These are phyloP conservation scores for Sebastiscus albofasciatus DNA, from an alignment of 2,797 vertebrate species.

Conservation along the genomic window DNA sequence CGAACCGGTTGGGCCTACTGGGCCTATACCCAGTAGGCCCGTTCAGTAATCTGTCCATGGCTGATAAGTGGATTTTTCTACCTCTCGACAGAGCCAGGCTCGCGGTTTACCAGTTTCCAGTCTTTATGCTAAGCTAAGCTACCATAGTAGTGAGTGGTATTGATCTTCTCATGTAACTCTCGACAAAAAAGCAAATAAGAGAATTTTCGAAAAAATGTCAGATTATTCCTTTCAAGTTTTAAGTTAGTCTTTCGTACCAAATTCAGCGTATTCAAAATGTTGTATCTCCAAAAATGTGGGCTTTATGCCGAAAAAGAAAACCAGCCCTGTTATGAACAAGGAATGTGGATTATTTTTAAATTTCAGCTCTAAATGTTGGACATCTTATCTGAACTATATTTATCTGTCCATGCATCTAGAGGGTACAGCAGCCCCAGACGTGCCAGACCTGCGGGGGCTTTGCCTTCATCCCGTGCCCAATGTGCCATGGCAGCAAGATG, in stretches of 20 bases:
- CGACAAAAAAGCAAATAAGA: neutral
- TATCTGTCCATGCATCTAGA: conserved; percentile 73
- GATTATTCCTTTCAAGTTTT: neutral
- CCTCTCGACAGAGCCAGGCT: neutral
- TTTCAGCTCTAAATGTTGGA: neutral
- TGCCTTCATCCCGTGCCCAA: conserved; percentile 94
- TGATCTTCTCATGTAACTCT: neutral
- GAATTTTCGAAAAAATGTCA: neutral
- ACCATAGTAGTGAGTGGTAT: neutral
- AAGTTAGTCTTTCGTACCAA: neutral
- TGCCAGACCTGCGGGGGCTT: conserved; percentile 95
- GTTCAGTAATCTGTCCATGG: no score
- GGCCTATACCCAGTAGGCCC: no score
- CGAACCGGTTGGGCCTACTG: no score
- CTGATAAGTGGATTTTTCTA: neutral
- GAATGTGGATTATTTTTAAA: neutral
- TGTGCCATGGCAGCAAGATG: conserved; percentile 99
- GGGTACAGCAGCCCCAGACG: conserved; percentile 92
- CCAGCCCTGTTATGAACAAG: neutral
- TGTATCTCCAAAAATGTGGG: neutral
- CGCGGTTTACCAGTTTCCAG: neutral
- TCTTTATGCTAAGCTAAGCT: neutral
- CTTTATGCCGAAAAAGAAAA: neutral
- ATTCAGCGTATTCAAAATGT: neutral
- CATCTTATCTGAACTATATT: neutral